Evolutionary conservation across 2,113 vertebrate species (phyloP).

Genomic region (Pygathrix nemaeus): DNA sequence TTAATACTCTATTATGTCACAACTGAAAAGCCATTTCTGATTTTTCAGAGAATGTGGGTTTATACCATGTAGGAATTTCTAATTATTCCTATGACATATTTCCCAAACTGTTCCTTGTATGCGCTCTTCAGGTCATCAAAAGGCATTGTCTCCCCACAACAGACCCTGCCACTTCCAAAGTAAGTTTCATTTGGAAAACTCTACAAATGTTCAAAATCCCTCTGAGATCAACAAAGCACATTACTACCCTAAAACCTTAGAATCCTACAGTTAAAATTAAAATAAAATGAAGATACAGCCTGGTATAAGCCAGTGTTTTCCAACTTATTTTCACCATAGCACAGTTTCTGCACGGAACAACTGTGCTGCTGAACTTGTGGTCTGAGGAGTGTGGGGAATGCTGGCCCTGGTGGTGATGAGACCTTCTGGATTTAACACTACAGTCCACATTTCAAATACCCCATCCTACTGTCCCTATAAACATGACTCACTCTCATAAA

Average conservation of each 20-base stretch:
- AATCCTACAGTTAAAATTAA: not conserved
- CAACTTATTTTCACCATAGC: not conserved
- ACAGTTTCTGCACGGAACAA: not conserved
- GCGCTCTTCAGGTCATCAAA: not conserved
- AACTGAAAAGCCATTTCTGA: not conserved
- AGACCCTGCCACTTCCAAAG: not conserved
- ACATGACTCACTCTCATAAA: conserved; percentile 39
- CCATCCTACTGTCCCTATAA: not conserved
- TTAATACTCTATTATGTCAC: not conserved
- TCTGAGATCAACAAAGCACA: not conserved
- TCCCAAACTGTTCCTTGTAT: not conserved
- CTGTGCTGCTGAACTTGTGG: not conserved
- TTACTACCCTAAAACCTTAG: not conserved
- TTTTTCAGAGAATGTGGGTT: not conserved
- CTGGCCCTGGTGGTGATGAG: not conserved
- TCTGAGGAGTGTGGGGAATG: not conserved
- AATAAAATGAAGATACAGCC: not conserved
- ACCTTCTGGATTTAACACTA: not conserved
- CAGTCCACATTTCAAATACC: not conserved
- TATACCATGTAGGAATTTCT: not conserved
- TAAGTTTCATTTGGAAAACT: not conserved
- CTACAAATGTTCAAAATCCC: not conserved
- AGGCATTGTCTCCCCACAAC: not conserved
- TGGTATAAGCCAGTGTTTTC: not conserved
- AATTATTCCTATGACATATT: not conserved